phyloP scores from a whole-genome alignment of 2,797 vertebrate genomes.

The Megalops cyprinoides region DNA sequence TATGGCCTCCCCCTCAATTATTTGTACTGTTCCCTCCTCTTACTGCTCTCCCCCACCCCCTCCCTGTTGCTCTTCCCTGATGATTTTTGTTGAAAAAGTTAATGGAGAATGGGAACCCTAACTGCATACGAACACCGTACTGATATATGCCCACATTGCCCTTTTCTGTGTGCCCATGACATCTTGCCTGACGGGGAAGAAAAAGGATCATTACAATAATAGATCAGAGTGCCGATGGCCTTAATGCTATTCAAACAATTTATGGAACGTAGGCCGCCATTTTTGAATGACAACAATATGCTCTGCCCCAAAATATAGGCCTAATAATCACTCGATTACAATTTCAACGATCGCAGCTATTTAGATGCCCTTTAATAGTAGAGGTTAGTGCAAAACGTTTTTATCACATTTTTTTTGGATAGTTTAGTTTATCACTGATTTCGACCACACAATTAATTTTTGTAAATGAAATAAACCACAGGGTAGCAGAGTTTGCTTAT shows the following conservation, averaged over 20 bases:
- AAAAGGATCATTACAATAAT: neutral
- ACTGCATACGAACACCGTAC: neutral
- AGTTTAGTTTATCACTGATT: neutral
- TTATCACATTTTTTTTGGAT: neutral
- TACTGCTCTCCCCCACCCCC: neutral
- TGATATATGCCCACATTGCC: neutral
- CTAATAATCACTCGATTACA: no score
- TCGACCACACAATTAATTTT: neutral
- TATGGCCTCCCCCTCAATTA: slow-evolving; percentile 6
- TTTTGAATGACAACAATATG: neutral
- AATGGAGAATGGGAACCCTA: neutral
- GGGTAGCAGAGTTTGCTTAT: neutral
- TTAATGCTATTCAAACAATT: neutral
- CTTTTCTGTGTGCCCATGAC: neutral
- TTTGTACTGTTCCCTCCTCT: neutral
- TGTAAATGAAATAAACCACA: neutral
- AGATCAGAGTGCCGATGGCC: neutral
- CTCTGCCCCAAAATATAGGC: no score
- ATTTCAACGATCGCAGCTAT: no score
- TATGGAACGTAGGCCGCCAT: neutral
- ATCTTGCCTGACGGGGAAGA: neutral
- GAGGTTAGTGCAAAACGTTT: no score
- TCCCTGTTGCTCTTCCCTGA: slow-evolving; percentile 8
- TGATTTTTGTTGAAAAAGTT: neutral
- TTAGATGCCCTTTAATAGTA: no score